Conservation (phyloP, 2,113 vertebrate genomes). For the Pseudopodoces humilis region DNA sequence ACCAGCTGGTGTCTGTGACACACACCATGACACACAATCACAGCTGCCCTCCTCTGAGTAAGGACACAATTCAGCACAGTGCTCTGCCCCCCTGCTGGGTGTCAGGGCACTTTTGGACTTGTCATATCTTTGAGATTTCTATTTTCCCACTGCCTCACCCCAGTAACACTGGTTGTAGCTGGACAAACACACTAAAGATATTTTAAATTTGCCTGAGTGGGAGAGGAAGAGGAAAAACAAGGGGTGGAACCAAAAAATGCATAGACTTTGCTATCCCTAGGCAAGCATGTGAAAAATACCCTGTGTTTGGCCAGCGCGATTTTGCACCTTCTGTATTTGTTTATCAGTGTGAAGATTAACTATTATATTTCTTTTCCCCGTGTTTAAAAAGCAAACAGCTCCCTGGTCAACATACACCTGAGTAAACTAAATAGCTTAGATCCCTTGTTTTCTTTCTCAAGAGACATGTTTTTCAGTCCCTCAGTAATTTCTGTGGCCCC, state of each 20-base stretch:
- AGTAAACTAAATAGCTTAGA: neutral
- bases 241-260: neutral
- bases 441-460: neutral
- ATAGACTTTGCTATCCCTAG: neutral
- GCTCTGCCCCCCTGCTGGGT: neutral
- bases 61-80: rapidly evolving
- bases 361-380: neutral
- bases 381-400: neutral
- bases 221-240: neutral
- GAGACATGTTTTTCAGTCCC: neutral
- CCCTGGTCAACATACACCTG: neutral
- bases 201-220: neutral
- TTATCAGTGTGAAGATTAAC: neutral
- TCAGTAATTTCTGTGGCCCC: neutral
- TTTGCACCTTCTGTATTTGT: neutral
- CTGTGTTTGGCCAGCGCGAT: rapidly evolving
- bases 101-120: neutral
- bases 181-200: neutral
- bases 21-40: neutral
- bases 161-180: neutral
- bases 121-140: neutral
- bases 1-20: neutral
- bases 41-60: neutral
- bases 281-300: neutral
- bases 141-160: neutral